phyloP scores from a whole-genome alignment of 2,888 invertebrate species.

The Lucinisca nassula region DNA sequence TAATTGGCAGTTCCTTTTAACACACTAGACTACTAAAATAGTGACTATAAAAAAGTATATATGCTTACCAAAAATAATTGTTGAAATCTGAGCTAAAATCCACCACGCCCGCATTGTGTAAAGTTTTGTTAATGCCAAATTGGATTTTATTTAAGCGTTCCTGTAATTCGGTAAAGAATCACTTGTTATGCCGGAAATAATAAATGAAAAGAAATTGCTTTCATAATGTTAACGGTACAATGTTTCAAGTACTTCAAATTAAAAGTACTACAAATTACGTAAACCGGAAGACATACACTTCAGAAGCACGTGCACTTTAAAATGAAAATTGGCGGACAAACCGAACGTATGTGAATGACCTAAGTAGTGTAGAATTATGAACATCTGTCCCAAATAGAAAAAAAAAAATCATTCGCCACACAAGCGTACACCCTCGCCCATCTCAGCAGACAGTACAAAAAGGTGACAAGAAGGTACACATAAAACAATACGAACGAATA shows the following conservation, averaged over 20 bases:
- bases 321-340: too few relatives aligned
- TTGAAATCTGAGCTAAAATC: conserved; percentile 8
- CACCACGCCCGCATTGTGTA: background rate
- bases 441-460: too few relatives aligned
- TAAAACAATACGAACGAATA: too few relatives aligned
- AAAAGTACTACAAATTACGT: background rate
- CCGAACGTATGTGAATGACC: too few relatives aligned
- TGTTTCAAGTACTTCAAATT: background rate
- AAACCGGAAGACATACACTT: conserved; percentile 6
- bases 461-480: too few relatives aligned
- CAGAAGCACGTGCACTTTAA: background rate
- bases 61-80: background rate
- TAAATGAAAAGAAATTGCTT: background rate
- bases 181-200: background rate
- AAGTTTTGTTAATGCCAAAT: background rate
- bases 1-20: too few relatives aligned
- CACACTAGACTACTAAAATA: too few relatives aligned
- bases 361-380: too few relatives aligned
- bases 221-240: background rate
- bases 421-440: too few relatives aligned
- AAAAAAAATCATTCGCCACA: too few relatives aligned
- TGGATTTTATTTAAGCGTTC: background rate
- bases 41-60: too few relatives aligned
- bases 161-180: background rate
- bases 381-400: too few relatives aligned